A percentile compares a stretch with the other conserved stretches of the same genome.
Conservation (phyloP, 2,797 vertebrate genomes). For the Sternarchorhynchus goeldii region DNA sequence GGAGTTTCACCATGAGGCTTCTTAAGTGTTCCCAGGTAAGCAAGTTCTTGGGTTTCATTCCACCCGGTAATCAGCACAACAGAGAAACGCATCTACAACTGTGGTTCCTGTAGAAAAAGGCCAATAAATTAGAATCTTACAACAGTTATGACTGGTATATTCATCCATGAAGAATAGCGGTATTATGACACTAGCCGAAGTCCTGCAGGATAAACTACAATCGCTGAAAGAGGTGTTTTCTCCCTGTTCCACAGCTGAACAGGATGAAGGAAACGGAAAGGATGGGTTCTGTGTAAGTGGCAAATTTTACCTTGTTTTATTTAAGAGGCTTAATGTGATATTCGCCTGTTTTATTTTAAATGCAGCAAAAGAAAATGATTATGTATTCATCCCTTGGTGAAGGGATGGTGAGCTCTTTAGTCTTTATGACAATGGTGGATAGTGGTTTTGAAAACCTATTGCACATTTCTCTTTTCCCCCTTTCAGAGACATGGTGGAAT, state of each 20-base stretch:
- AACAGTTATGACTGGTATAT: neutral
- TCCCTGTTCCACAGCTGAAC: neutral
- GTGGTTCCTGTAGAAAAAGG: neutral
- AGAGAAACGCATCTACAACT: constrained; percentile 14
- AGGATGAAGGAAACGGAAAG: constrained; percentile 9
- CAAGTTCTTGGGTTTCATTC: constrained; percentile 39
- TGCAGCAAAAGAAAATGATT: too few relatives aligned
- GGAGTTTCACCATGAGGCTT: constrained; percentile 27
- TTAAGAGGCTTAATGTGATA: neutral
- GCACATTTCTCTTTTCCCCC: constrained; percentile 16
- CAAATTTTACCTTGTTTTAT: neutral
- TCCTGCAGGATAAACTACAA: constrained; percentile 18
- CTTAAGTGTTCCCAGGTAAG: constrained; percentile 13
- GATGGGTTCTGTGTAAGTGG: constrained; percentile 8
- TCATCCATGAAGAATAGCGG: neutral
- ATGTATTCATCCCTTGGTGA: too few relatives aligned
- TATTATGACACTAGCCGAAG: constrained; percentile 16
- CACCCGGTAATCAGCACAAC: neutral
- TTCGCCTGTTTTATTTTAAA: neutral
- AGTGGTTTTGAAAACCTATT: too few relatives aligned
- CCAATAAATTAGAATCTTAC: neutral
- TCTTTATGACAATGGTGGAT: too few relatives aligned
- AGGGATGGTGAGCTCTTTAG: too few relatives aligned
- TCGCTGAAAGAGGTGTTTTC: constrained; percentile 9
- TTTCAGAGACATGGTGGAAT: constrained; percentile 60